These are phyloP conservation scores for Aphaenogaster rudis DNA, from an alignment of 1,140 invertebrate species.

Conservation along the genomic window DNA sequence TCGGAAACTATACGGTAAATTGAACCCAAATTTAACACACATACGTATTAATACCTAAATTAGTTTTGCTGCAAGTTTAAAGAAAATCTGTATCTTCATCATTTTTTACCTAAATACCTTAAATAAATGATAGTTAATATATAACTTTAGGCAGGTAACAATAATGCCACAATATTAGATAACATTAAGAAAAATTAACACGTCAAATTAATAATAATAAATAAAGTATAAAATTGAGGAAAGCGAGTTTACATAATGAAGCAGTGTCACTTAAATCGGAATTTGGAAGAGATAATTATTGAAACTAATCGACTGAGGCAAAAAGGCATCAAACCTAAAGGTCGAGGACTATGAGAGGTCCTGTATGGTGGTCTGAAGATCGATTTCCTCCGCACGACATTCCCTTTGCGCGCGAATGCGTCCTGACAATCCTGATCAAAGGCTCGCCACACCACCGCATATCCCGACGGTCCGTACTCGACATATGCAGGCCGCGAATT, in stretches of 20 bases:
- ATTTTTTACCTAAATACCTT: too few species aligned
- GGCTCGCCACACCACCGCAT: neutral
- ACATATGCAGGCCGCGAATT: conserved; percentile 13
- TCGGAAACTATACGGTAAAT: too few species aligned
- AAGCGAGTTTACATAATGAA: neutral
- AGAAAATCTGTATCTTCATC: too few species aligned
- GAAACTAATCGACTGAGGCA: neutral
- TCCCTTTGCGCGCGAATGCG: conserved; percentile 1
- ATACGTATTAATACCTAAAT: too few species aligned
- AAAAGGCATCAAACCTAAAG: neutral
- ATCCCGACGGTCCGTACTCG: conserved; percentile 8
- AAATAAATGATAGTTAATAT: neutral
- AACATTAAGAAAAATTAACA: neutral
- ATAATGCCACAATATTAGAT: neutral
- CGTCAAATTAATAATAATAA: neutral
- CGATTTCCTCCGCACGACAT: conserved; percentile 1
- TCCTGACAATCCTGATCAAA: conserved; percentile 35
- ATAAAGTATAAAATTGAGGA: neutral
- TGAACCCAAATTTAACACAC: too few species aligned
- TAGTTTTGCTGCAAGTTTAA: too few species aligned
- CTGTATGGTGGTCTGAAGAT: neutral
- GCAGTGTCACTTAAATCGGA: neutral
- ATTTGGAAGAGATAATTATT: neutral
- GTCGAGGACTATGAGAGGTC: neutral
- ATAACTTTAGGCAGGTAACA: neutral